These are phyloP conservation scores for Cynoglossus semilaevis DNA, from an alignment of 2,113 vertebrate genomes.

Conservation along the genomic window DNA sequence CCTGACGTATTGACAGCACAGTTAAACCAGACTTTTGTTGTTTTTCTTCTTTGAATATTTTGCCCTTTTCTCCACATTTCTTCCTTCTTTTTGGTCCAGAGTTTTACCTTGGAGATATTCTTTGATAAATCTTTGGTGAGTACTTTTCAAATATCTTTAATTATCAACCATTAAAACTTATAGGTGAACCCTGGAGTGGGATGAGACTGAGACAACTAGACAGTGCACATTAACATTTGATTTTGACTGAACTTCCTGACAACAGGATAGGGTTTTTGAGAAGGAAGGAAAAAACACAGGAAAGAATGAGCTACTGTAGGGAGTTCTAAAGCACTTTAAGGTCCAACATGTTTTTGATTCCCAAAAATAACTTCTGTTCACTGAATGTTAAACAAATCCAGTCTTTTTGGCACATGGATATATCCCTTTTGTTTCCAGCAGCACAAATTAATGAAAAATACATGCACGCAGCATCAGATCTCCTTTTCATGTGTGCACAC, in stretches of 20 bases:
- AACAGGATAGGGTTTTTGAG: neutral
- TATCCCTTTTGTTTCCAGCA: neutral
- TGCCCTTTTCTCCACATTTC: too few species aligned
- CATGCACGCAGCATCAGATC: neutral
- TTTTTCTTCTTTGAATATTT: too few species aligned
- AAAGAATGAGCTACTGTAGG: neutral
- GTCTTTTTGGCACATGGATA: neutral
- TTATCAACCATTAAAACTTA: slow-evolving; percentile 33
- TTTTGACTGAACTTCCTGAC: slow-evolving; percentile 30
- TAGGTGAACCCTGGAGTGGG: slow-evolving; percentile 39
- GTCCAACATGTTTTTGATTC: neutral
- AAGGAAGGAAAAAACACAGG: neutral
- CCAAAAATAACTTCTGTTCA: neutral
- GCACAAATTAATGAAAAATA: neutral
- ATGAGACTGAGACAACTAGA: slow-evolving; percentile 38
- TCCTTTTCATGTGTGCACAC: neutral
- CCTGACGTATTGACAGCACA: too few species aligned
- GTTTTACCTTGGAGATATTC: too few species aligned
- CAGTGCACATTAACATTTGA: slow-evolving; percentile 24
- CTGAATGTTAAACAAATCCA: too few species aligned
- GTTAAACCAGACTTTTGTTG: too few species aligned
- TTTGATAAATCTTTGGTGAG: too few species aligned
- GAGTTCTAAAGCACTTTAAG: neutral
- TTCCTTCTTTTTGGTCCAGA: too few species aligned
- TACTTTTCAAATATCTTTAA: too few species aligned